Evolutionary conservation across 2,888 invertebrate species (phyloP), one percentile per base, ranked within the genome.

Genomic region (Brachyptera risi): DNA sequence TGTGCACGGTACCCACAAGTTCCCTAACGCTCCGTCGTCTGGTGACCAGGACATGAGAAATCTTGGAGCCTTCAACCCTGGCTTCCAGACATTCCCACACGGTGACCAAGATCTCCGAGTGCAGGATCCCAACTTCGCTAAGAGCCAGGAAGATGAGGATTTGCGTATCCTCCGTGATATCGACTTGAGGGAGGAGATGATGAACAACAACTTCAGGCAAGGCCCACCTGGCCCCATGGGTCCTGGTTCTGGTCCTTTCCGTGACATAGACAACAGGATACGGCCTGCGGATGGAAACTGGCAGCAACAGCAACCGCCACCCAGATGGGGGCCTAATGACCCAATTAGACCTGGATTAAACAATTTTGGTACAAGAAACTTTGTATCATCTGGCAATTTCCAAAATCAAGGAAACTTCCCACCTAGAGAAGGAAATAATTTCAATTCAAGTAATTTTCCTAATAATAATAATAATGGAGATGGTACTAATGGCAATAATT

Each of bases 131-230:
- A 21, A 15, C 9, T 40, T 40, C 17, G 40, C 17, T n/a, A 9
- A 40, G 40, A 5, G 17, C 44, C 44, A 44, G 19, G 19, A 38
- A 27, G 63, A 63, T 44, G 47, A 60, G 24, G 63, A 64, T 50
- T 58, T 64, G 59, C 61, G 63, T 4, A 59, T 40, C 38, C 44
- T 63, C 15, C 57, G 23, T 37, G 62, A 35, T 59, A 58, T 42
- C 58, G 60, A 60, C 51, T 24, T 17, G 35, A 35, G 54, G 19
- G 21, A 23, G 60, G 57, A 49, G 51, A 47, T 11, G 54, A 54
- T 54, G 54, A 54, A 21, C 17, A 26, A 51, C 31, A n/a, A n/a
- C n/a, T n/a, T n/a, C n/a, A n/a, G n/a, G n/a, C n/a, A n/a, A n/a
- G n/a, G n/a, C n/a, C n/a, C n/a, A n/a, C n/a, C n/a, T n/a, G n/a